Evolutionary conservation across 2,113 vertebrate species (phyloP), one percentile per base, ranked within the genome.

Genomic region (Vidua macroura): DNA sequence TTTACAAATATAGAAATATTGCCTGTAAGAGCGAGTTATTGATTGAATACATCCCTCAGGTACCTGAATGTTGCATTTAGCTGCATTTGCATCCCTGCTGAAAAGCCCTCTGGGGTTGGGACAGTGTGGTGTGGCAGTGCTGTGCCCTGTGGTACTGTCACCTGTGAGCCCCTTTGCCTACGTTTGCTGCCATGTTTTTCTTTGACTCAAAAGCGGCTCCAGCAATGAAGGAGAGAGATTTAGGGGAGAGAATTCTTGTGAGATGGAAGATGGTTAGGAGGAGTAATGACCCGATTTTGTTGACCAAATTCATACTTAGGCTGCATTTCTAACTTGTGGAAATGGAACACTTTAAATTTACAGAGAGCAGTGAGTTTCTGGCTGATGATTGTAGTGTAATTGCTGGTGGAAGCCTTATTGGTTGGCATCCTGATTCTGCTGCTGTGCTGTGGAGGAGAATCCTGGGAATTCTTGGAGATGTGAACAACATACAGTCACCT

Each of bases 361-460:
- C 97, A 99, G 99, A 99, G 81, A 99, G 99, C 63, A 99, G 98
- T 7, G 99, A 99, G 83, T 99, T 98, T 96, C 98, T 99, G 64
- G 98, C 98, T 25, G 99, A 99, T 33, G 99, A 99, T 94, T 98
- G 99, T 95, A 99, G 99, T 95, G 99, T 99, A 90, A 99, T 99
- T 80, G 99, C 99, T 44, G 99, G 99, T 56, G 99, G 99, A 72
- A 99, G 98, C 88, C 98, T 99, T 59, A 98, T 98, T 3, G 99
- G 99, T 31, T 99, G 99, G 99, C 99, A 99, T 83, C 98, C 99
- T 8, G 99, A 99, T 95, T 99, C 99, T 27, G 99, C 99, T 10
- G 98, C 99, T 18, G 99, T 99, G 39, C 89, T 99, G 7, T 99
- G 99, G 99, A 98, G 99, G 95, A 99, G 99, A 92, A 98, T 99